Evolutionary conservation across 1,140 invertebrate species (phyloP), one percentile per base, ranked within the genome.

Genomic region (Ooceraea biroi): DNA sequence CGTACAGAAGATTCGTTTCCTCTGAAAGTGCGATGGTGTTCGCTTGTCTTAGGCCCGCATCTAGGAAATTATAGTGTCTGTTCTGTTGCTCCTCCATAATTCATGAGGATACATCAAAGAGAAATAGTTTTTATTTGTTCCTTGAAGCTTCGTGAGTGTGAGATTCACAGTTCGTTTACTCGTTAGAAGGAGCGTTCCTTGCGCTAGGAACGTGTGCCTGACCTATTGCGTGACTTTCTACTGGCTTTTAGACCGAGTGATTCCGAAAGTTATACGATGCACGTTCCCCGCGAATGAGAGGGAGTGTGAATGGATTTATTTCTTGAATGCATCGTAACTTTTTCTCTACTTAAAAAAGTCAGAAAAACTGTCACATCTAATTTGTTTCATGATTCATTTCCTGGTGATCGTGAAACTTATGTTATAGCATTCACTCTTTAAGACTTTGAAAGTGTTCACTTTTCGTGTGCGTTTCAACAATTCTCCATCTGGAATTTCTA

Each of bases 211-310:
- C n/a, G 12, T 19, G 22, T 27, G 65, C 52, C 74, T 66, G 74
- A 77, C 48, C 22, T 77, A 41, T 66, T n/a, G 22, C 30, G 46
- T 19, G 50, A 5, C n/a, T 57, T 58, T 58, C 76, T 69, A 80
- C 50, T 80, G 22, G 50, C n/a, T 57, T 71, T 17, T 3, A 14
- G 5, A 30, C 36, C 17, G 22, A 57, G 22, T 68, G 27, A n/a
- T 19, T 30, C 1, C 30, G 4, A 12, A 27, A 71, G 14, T 0
- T 68, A n/a, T 8, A n/a, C 19, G 22, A 12, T 11, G 41, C 27
- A 1, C 22, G 17, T 69, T 69, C 55, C 44, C 17, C 30, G 3
- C 44, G 41, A 27, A 22, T 19, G 12, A 7, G 5, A 61, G 12
- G 48, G 12, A 25, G 46, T 22, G 22, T 78, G 27, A 68, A 19